Evolutionary conservation across 2,797 vertebrate species (phyloP).

Genomic region (Tenualosa thibaudeaui): DNA sequence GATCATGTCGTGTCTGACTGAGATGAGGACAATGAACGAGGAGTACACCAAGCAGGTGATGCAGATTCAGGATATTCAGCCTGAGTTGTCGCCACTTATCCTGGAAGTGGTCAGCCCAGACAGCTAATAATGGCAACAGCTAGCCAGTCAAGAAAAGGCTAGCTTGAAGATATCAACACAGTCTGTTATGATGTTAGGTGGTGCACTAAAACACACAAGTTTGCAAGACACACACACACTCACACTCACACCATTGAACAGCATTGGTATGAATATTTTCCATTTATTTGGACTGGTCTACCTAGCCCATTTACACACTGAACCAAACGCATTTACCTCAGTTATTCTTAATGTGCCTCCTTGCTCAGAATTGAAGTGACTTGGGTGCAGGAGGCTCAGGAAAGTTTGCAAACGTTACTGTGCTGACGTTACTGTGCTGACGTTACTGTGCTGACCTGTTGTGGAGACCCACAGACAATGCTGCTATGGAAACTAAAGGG

Average conservation of each 20-base stretch:
- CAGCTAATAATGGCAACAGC: constrained; percentile 26
- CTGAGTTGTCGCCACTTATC: constrained; percentile 75
- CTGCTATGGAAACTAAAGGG: not conserved
- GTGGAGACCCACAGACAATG: not conserved
- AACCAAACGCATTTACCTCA: not conserved
- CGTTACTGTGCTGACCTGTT: not conserved
- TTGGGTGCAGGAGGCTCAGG: not conserved
- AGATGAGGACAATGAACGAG: constrained; percentile 77
- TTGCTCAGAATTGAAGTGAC: not conserved
- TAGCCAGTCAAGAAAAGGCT: not conserved
- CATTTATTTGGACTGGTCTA: not conserved
- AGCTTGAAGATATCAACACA: not conserved
- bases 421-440: too few relatives aligned
- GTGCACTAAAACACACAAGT: not conserved
- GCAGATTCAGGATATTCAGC: constrained; percentile 78
- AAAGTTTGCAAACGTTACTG: not conserved
- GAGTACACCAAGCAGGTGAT: constrained; percentile 77
- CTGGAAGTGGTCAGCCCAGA: constrained; percentile 74
- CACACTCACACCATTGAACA: not conserved
- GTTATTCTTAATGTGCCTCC: not conserved
- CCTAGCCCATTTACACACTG: not conserved
- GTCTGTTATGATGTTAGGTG: not conserved
- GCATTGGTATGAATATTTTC: not conserved
- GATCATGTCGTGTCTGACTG: constrained; percentile 77
- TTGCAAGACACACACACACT: not conserved